phyloP scores from a whole-genome alignment of 2,797 vertebrate genomes.

The Acanthis flammea region DNA sequence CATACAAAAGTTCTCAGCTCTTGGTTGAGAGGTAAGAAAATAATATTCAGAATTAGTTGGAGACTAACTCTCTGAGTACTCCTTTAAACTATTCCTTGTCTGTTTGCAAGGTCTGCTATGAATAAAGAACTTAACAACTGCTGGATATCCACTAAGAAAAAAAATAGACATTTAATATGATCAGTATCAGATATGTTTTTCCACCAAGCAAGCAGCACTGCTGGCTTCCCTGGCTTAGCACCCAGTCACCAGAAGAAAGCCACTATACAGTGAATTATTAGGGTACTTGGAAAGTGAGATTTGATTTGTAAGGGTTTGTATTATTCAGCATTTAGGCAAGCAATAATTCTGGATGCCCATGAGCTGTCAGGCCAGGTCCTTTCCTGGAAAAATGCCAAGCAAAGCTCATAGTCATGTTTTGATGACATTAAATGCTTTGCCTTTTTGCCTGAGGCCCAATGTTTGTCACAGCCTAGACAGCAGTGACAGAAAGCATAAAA shows the following conservation, averaged over 20 bases:
- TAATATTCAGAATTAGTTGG: neutral
- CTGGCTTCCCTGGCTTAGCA: neutral
- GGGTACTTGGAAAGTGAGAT: neutral
- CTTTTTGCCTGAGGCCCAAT: neutral
- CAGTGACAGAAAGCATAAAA: neutral
- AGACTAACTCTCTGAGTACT: neutral
- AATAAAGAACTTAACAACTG: neutral
- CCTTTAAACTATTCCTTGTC: neutral
- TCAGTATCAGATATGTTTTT: neutral
- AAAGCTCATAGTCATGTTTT: slow-evolving; percentile 6
- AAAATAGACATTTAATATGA: neutral
- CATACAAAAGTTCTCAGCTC: neutral
- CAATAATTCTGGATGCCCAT: neutral
- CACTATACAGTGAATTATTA: neutral
- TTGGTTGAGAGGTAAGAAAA: neutral
- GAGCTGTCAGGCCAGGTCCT: neutral
- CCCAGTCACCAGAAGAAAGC: neutral
- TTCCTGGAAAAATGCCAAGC: neutral
- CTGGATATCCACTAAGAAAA: neutral
- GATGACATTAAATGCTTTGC: neutral
- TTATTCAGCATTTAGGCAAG: slow-evolving; percentile 1
- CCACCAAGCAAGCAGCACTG: neutral
- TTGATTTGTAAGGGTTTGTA: slow-evolving; percentile 28
- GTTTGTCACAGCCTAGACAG: slow-evolving; percentile 10
- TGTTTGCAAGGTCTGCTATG: neutral